Conservation (phyloP, 2,888 invertebrate genomes). For the Leucophenga maculata region DNA sequence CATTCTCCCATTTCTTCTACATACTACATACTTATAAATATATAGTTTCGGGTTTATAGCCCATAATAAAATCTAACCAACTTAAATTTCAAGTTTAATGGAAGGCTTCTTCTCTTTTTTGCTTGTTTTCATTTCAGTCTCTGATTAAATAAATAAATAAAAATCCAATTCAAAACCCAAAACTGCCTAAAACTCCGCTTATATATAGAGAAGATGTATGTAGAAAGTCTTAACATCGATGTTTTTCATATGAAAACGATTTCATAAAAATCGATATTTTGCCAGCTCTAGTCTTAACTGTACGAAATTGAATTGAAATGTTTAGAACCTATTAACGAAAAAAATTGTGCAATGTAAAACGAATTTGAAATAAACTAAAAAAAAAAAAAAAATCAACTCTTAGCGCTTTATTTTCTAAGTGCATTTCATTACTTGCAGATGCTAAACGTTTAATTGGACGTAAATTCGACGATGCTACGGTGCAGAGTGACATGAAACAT, state of each 20-base stretch:
- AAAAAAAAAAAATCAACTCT: no score
- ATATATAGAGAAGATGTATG: neutral
- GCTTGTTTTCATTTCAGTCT: conserved; percentile 61
- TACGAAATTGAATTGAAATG: no score
- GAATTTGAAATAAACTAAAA: neutral
- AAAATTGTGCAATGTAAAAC: neutral
- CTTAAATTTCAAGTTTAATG: conserved; percentile 43
- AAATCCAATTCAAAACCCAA: conserved; percentile 1
- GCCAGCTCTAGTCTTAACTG: no score
- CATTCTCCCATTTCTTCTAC: no score
- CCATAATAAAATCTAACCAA: neutral
- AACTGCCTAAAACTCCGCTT: conserved; percentile 1
- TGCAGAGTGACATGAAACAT: conserved; percentile 94
- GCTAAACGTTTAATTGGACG: conserved; percentile 96
- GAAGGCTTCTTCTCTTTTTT: conserved; percentile 44
- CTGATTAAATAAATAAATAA: conserved; percentile 52
- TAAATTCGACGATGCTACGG: conserved; percentile 88
- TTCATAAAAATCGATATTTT: no score
- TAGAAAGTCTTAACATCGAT: no score
- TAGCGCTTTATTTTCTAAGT: no score
- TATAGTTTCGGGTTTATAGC: no score
- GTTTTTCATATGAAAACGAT: no score
- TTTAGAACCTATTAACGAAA: neutral
- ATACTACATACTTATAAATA: no score
- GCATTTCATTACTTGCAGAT: conserved; percentile 74